A percentile compares a stretch with the other conserved stretches of the same genome.
phyloP scores from a whole-genome alignment of 2,888 invertebrate genomes.

The Caenorhabditis sp. region DNA sequence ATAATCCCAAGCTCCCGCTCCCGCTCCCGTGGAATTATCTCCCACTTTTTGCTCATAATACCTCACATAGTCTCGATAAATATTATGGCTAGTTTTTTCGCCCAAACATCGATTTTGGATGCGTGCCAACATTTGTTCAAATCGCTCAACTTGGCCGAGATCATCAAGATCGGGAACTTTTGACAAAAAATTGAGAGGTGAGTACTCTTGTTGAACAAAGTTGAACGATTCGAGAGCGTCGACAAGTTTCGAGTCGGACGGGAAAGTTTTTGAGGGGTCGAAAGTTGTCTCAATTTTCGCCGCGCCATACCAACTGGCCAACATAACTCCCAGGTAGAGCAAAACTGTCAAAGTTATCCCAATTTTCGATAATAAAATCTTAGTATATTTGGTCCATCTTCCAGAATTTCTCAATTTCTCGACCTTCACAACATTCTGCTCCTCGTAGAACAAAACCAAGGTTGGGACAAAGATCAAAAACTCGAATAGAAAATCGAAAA shows the following conservation, averaged over 20 bases:
- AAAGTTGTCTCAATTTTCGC: slow-evolving; percentile 56
- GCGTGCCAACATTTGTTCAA: slow-evolving; percentile 34
- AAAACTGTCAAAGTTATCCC: slow-evolving; percentile 45
- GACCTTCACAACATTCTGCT: slow-evolving; percentile 15
- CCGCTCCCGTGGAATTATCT: not conserved
- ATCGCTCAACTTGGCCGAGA: slow-evolving; percentile 32
- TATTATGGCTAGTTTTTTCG: slow-evolving; percentile 45
- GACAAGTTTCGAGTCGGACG: slow-evolving; percentile 58
- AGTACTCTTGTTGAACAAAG: slow-evolving; percentile 56
- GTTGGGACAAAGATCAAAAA: slow-evolving; percentile 61
- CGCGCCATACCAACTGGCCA: slow-evolving; percentile 50
- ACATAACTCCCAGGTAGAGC: slow-evolving; percentile 43
- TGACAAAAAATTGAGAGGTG: slow-evolving; percentile 63
- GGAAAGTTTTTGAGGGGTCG: slow-evolving; percentile 66
- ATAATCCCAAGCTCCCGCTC: slow-evolving; percentile 13
- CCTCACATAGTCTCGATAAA: slow-evolving; percentile 53
- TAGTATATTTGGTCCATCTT: slow-evolving; percentile 32
- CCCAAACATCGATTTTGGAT: slow-evolving; percentile 38
- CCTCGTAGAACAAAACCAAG: slow-evolving; percentile 49
- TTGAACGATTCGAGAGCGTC: slow-evolving; percentile 51
- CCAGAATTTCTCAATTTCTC: not conserved
- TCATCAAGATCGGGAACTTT: slow-evolving; percentile 53
- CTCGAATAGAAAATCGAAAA: slow-evolving; percentile 63
- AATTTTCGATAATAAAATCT: slow-evolving; percentile 35
- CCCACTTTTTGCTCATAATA: slow-evolving; percentile 2